Evolutionary conservation across 2,888 invertebrate species (phyloP), one percentile per base, ranked within the genome.

Genomic region (Spodoptera littoralis): DNA sequence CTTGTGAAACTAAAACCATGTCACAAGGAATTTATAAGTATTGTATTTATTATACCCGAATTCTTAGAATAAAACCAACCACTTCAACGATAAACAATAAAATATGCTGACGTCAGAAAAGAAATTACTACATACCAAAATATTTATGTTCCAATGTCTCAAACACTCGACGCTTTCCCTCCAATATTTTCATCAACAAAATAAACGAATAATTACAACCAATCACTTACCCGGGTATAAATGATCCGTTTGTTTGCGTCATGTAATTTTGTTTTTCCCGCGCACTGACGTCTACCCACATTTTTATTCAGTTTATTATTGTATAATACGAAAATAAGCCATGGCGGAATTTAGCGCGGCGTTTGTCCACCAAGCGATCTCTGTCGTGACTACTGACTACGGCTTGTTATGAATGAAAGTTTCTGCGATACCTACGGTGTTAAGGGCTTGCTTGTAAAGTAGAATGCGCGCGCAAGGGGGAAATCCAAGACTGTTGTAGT

Each of bases 161-260:
- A 9, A 52, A 11, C 30, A 44, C 8, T 44, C 52, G 51, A 59
- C 50, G 13, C 43, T 78, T 78, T 76, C 76, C 72, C 76, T 71
- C 76, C 71, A 76, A 65, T 61, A 59, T 56, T 64, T 73, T 57
- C 52, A 49, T 6, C 50, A 36, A 0, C 22, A 52, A 54, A 53
- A 22, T 54, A 46, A 46, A 56, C 30, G 24, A 12, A 42, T 1
- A 11, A 53, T 11, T 60, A 50, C 6, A 57, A 59, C 55, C 24
- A 42, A 8, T 0, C 56, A 90, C 95, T 95, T 89, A 96, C 96
- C 96, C 96, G 6, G 96, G 96, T 79, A 96, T 95, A 84, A 96
- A 96, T 63, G 95, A 95, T 82, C 95, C 95, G 86, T 95, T 95
- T 51, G 95, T 95, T 83, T 96, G 95, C 60, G 93, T 92, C 76